Conservation (phyloP, 1,140 invertebrate species). For the Drosophila varians region DNA sequence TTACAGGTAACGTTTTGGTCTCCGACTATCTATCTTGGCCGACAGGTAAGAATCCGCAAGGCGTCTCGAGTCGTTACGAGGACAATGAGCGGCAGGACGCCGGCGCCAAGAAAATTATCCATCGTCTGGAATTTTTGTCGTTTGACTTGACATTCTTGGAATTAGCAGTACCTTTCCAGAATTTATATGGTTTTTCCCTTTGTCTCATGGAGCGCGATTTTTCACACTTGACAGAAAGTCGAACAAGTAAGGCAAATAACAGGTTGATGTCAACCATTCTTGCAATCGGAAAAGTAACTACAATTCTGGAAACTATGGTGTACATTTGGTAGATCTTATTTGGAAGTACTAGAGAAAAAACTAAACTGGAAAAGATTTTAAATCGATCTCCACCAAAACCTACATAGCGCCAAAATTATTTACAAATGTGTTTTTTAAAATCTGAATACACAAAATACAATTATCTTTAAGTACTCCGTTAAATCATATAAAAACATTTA, state of each 20-base stretch:
- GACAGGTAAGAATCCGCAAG: slow-evolving; percentile 45
- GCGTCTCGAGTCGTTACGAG: slow-evolving; percentile 32
- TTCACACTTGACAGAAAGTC: slow-evolving; percentile 61
- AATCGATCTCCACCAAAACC: too few species aligned
- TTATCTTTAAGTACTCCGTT: too few species aligned
- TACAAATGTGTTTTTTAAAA: too few species aligned
- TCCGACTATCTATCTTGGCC: slow-evolving; percentile 3
- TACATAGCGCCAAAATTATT: too few species aligned
- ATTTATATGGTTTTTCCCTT: slow-evolving; percentile 28
- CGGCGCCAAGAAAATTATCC: slow-evolving; percentile 63
- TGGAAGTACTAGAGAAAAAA: not conserved
- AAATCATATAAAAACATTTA: not conserved
- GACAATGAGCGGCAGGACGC: slow-evolving; percentile 64
- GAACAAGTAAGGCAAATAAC: slow-evolving; percentile 30
- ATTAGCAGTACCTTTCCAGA: slow-evolving; percentile 35
- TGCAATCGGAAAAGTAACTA: slow-evolving; percentile 7
- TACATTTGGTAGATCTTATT: not conserved
- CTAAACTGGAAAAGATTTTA: too few species aligned
- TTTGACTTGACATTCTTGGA: slow-evolving; percentile 57
- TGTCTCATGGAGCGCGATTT: slow-evolving; percentile 56
- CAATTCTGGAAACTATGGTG: not conserved
- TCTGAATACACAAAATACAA: not conserved
- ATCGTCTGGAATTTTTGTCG: slow-evolving; percentile 52
- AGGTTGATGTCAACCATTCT: slow-evolving; percentile 40
- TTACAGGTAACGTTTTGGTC: slow-evolving; percentile 51